Evolutionary conservation across 2,888 invertebrate genomes (phyloP), one percentile per base, ranked within the genome.

Genomic region (Eumacrocentrus americanus): DNA sequence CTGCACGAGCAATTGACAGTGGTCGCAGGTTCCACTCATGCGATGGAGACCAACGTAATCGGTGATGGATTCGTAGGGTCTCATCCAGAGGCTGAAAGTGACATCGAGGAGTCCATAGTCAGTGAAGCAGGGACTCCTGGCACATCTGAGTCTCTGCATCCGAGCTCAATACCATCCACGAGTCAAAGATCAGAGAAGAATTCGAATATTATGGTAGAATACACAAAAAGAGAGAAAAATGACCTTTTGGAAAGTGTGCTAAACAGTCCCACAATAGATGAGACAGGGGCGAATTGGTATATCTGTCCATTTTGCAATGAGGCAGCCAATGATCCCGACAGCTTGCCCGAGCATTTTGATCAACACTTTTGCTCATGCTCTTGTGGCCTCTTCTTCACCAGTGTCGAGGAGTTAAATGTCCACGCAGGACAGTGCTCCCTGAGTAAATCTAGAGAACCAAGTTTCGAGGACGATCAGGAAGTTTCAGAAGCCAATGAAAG

Each of bases 371-470:
- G 73, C 60, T 70, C 67, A n/a, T 80, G 81, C 50, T 46, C 70
- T 0, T 85, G 85, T 67, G 80, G 78, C 46, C 71, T 81, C 22
- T 80, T 81, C 56, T 84, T 84, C 67, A 81, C 81, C 4, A 83
- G 79, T 64, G 70, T 81, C 29, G 83, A 84, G 29, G 77, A 79
- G n/a, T 69, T 85, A 51, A 73, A 71, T 58, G 61, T 76, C 12
- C 80, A 80, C 59, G 75, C 70, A 51, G 73, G 77, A 58, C 65
- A 72, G 11, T 80, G 79, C 48, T 64, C 25, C 7, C 11, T 52
- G 9, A n/a, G n/a, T n/a, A n/a, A n/a, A n/a, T n/a, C n/a, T n/a
- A n/a, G n/a, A n/a, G n/a, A n/a, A n/a, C n/a, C n/a, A n/a, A 29
- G 9, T 4, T 9, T 9, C 29, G 34, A 16, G 6, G 37, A 11